Evolutionary conservation across 2,888 invertebrate genomes (phyloP), one percentile per base, ranked within the genome.

Genomic region (Thelaira solivaga): DNA sequence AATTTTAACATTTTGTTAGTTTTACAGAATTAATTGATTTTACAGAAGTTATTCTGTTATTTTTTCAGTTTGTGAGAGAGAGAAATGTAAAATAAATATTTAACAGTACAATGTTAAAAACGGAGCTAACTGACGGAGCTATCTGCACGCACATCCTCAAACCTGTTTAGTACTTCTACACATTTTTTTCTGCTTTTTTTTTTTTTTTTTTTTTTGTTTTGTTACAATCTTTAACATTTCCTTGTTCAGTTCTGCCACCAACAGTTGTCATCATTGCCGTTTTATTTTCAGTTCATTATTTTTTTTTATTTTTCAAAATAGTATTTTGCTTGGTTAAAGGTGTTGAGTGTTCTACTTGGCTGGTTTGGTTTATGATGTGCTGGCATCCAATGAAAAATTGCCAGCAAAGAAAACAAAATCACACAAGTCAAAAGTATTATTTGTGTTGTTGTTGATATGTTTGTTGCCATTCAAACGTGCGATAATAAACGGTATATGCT

Each of bases 331-430:
- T 61, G 59, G 61, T 75, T 51, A 26, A 65, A 74, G 65, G 74
- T 78, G 69, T 74, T 74, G 65, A 74, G 59, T 65, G 29, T 78
- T 73, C 45, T 49, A 76, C 64, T 71, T 71, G 61, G 65, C 43
- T 72, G 76, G 62, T 64, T 29, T 73, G 75, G 39, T 68, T 69
- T 64, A 76, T 51, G 74, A 78, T 78, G 59, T 78, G n/a, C n/a
- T n/a, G 69, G 53, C 78, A 78, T 74, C 69, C 74, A 69, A 78
- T 78, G 78, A 78, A 74, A 80, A 68, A 81, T 76, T 72, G 57
- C 81, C 77, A 71, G 76, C 49, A 64, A 80, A 77, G 49, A 68
- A 68, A 55, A 79, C 73, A 78, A 74, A 71, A 71, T 79, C 74
- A 65, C 39, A 74, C 64, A 74, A 78, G 78, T 74, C 64, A 69